A percentile compares a stretch with the other conserved stretches of the same genome.
Evolutionary conservation across 2,797 vertebrate species (phyloP).

Genomic region (Remorina albescens): DNA sequence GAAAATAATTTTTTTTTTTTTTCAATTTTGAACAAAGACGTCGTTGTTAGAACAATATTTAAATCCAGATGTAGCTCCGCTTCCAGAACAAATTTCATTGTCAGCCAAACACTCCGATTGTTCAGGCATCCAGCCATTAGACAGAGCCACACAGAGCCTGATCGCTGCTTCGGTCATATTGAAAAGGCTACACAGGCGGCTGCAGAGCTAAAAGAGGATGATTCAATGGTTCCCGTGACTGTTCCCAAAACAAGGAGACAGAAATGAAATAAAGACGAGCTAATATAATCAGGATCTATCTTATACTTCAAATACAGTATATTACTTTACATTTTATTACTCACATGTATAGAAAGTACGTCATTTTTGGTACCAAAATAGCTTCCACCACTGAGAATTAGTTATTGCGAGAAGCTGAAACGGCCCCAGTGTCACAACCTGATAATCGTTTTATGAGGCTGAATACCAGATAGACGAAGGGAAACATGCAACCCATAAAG

Average conservation of each 20-base stretch:
- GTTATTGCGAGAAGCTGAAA: background rate
- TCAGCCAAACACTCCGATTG: conserved; percentile 9
- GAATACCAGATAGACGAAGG: conserved; percentile 17
- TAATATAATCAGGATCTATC: background rate
- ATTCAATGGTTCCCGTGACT: conserved; percentile 5
- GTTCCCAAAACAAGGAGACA: too few relatives aligned
- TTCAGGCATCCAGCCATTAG: conserved; percentile 32
- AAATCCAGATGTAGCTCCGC: conserved; percentile 15
- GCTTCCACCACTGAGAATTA: background rate
- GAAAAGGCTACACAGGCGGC: conserved; percentile 7
- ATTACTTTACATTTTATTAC: background rate
- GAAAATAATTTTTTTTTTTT: too few relatives aligned
- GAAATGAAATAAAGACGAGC: background rate
- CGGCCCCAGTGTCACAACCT: too few relatives aligned
- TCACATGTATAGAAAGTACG: background rate
- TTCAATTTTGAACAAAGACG: conserved; percentile 25
- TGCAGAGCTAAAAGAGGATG: conserved; percentile 15
- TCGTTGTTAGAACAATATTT: conserved; percentile 38
- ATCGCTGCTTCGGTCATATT: conserved; percentile 26
- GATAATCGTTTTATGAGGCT: conserved; percentile 1
- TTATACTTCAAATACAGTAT: background rate
- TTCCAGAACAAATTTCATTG: background rate
- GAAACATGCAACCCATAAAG: background rate
- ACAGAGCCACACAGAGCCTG: conserved; percentile 18
- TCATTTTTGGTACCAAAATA: background rate